Base-by-base conservation (phyloP, 1,140 invertebrate genomes). In the Drosophila sproati region DNA sequence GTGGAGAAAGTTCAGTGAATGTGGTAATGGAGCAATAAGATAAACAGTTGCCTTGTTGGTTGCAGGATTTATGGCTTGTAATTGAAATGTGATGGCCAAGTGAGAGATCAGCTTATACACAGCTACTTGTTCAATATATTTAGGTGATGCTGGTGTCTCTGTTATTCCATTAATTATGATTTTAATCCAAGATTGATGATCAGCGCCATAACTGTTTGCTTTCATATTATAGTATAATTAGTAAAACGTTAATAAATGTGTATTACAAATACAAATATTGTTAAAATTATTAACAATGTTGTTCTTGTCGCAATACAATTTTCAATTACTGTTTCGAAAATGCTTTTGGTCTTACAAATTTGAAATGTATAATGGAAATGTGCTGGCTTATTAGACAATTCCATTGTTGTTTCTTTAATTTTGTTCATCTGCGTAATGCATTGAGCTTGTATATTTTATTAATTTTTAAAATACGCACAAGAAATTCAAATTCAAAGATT, bases 1-100 rank as follows among this genome's bases (percentile, higher is more conserved):
- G 8, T 34, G 39, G 34, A 48, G 52, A 60, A 43, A 50, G 10
- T 50, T 39, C n/a, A 28, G 45, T 5, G 52, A 45, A 63, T 57
- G 32, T 28, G 59, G 52, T 67, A 73, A 73, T 73, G 63, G 20
- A 32, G 62, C 62, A 51, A 47, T 60, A 71, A 71, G 73, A 71
- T 75, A 75, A 71, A 60, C 73, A 75, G 45, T 50, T 71, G 67
- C 20, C 68, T 62, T 51, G 57, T 62, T 70, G 47, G 35, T 43
- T 35, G 57, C 59, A 43, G 34, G 45, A 74, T 75, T 75, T 75
- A 75, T 75, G 59, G 68, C 39, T 41, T 59, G 47, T 51, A 70
- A 59, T 62, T 51, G 72, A 74, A 70, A 50, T 61, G 52, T 47
- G 61, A 52, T 68, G 63, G 55, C 55, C 20, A 60, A 8, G 55